Conservation (phyloP, 2,797 vertebrate genomes). For the Antrozous pallidus region DNA sequence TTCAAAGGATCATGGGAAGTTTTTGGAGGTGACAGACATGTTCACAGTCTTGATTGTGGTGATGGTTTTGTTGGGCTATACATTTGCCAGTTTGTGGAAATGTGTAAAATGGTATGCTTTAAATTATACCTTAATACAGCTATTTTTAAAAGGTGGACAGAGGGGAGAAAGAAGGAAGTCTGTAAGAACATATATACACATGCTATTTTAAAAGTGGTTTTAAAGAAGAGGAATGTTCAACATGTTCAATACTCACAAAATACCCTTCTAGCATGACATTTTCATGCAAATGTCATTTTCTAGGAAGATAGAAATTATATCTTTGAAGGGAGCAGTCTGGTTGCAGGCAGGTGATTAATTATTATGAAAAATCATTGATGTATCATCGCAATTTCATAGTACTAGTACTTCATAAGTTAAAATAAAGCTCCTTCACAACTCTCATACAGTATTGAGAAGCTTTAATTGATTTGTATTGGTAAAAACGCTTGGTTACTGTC, state of each 20-base stretch:
- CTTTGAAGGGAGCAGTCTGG: conserved; percentile 72
- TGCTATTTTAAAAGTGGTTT: conserved; percentile 67
- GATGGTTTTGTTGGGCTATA: background rate
- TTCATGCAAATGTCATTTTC: conserved; percentile 78
- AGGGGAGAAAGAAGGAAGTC: conserved; percentile 14
- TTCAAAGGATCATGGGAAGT: background rate
- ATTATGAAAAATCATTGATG: conserved; percentile 76
- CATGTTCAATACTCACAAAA: conserved; percentile 29
- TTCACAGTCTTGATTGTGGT: background rate
- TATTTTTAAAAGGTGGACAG: background rate
- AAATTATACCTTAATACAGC: background rate
- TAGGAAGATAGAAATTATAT: conserved; percentile 63
- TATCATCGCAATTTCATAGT: conserved; percentile 75
- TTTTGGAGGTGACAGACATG: background rate
- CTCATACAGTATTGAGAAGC: conserved; percentile 59
- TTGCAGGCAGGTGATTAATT: conserved; percentile 77
- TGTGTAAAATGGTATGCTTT: background rate
- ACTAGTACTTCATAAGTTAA: conserved; percentile 77
- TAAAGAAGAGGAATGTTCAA: conserved; percentile 63
- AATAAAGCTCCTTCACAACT: conserved; percentile 71
- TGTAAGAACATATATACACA: conserved; percentile 38
- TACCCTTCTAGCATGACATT: conserved; percentile 66
- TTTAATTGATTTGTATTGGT: conserved; percentile 71
- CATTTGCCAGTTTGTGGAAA: background rate
- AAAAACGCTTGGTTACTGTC: conserved; percentile 59